Percentiles rank a stretch among this genome's conserved stretches.
Conservation (phyloP, 30 jellyfish, hydroid and myxozoan species). For the Aurelia aurita region DNA sequence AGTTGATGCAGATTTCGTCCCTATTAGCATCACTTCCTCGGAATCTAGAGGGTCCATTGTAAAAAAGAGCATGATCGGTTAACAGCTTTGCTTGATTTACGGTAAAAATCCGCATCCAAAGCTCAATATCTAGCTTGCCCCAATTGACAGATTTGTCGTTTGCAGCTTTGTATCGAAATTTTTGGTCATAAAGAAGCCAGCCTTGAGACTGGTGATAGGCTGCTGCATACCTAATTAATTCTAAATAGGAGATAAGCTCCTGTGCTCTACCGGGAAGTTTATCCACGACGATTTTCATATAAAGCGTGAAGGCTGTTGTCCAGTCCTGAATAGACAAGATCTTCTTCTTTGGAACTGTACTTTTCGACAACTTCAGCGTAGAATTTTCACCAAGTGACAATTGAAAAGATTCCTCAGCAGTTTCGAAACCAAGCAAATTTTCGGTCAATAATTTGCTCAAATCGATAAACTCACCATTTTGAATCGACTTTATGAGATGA, state of each 20-base stretch:
- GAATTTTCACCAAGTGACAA: neutral
- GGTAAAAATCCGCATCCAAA: neutral
- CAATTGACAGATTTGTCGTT: conserved; percentile 11
- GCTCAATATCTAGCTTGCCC: neutral
- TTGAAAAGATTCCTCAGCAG: neutral
- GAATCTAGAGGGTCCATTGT: neutral
- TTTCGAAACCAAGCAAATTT: conserved; percentile 4
- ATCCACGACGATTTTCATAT: neutral
- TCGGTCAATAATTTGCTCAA: neutral
- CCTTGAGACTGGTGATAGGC: conserved; percentile 8
- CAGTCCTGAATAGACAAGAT: neutral
- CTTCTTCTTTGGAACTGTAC: neutral
- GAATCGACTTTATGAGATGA: neutral
- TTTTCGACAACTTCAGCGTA: neutral
- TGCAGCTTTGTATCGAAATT: conserved; percentile 21
- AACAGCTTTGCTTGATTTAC: neutral
- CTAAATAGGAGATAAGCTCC: conserved; percentile 2
- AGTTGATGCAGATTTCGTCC: neutral
- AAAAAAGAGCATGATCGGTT: neutral
- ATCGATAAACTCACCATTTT: neutral
- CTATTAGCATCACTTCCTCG: neutral
- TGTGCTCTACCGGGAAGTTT: conserved; percentile 10
- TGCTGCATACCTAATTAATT: conserved; percentile 13
- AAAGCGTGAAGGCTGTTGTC: conserved; percentile 20
- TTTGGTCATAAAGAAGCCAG: conserved; percentile 20